Conservation (phyloP, 1,140 invertebrate species). For the Pomacea maculata region DNA sequence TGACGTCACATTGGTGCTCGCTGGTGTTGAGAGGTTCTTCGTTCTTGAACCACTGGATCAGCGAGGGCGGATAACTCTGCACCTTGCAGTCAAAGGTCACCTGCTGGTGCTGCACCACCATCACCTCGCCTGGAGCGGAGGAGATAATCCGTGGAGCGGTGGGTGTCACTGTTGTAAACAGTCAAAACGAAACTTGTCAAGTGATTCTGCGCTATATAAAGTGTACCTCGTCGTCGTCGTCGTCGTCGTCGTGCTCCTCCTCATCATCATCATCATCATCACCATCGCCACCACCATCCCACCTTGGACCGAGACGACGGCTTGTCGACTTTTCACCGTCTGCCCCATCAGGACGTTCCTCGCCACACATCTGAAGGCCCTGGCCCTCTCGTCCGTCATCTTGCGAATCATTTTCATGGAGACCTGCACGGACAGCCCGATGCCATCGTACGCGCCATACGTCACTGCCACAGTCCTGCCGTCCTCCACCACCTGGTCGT, state of each 20-base stretch:
- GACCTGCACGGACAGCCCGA: slow-evolving; percentile 31
- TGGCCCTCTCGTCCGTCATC: slow-evolving; percentile 19
- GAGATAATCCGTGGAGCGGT: background rate
- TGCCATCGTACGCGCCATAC: slow-evolving; percentile 34
- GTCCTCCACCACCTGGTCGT: slow-evolving; percentile 31
- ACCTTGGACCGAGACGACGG: slow-evolving; percentile 26
- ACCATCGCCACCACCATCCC: background rate
- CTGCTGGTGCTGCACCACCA: slow-evolving; percentile 27
- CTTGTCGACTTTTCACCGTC: slow-evolving; percentile 26
- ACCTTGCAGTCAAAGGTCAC: slow-evolving; percentile 42
- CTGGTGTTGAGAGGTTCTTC: slow-evolving; percentile 9
- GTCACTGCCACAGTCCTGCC: slow-evolving; percentile 34
- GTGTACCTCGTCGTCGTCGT: too few species aligned
- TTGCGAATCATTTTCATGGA: slow-evolving; percentile 39
- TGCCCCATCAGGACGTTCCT: slow-evolving; percentile 29
- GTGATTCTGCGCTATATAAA: too few species aligned
- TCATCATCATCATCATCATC: background rate
- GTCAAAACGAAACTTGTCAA: too few species aligned
- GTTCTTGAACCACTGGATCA: slow-evolving; percentile 42
- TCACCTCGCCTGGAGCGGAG: slow-evolving; percentile 20
- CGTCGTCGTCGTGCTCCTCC: too few species aligned
- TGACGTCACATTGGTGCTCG: background rate
- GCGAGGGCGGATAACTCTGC: slow-evolving; percentile 38
- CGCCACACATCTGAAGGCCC: slow-evolving; percentile 37
- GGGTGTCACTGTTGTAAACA: background rate